phyloP scores from a whole-genome alignment of 2,113 vertebrate genomes.

The Anas platyrhynchos region DNA sequence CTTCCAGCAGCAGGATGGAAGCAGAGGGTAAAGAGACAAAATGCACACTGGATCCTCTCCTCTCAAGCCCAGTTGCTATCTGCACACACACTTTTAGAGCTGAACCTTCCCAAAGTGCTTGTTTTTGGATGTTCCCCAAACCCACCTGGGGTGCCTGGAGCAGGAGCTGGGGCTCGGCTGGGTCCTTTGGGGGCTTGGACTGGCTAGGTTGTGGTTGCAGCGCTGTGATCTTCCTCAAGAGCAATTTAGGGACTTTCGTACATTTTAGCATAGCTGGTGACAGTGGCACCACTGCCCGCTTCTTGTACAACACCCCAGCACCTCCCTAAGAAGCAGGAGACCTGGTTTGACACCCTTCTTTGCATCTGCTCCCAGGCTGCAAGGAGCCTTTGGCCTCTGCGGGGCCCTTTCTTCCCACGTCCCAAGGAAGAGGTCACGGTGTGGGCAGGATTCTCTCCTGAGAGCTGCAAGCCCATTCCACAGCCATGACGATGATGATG shows the following conservation, averaged over 20 bases:
- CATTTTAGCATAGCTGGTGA: background rate
- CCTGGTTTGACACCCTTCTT: background rate
- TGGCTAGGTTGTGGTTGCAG: background rate
- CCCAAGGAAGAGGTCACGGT: background rate
- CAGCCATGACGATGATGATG: background rate
- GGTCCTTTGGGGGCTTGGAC: background rate
- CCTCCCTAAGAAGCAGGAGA: background rate
- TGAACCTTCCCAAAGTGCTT: background rate
- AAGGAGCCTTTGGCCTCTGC: background rate
- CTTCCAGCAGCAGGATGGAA: background rate
- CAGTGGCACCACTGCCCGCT: background rate
- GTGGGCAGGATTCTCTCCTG: background rate
- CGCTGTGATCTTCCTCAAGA: background rate
- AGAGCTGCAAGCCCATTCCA: background rate
- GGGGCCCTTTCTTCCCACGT: background rate
- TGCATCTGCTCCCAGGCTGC: background rate
- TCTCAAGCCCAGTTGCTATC: background rate
- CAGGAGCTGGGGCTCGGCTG: background rate
- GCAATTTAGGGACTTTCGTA: background rate
- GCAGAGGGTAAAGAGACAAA: background rate
- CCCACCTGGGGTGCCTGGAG: rapidly evolving
- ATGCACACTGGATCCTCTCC: background rate
- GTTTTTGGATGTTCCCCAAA: background rate
- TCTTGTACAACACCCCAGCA: background rate
- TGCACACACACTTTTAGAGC: background rate